Conservation (phyloP, 2,888 invertebrate species). For the Hecatera dysodea region DNA sequence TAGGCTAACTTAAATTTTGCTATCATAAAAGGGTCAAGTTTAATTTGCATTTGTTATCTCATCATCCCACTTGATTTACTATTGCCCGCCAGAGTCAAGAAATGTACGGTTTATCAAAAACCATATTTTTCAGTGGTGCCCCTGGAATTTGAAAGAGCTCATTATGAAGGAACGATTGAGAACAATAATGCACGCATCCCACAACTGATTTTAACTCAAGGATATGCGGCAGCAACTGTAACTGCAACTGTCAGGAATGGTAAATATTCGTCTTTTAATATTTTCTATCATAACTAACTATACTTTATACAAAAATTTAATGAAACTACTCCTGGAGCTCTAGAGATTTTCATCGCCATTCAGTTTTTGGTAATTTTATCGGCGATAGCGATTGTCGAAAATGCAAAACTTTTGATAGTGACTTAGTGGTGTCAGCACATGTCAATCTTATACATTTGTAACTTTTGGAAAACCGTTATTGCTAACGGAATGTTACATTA, state of each 20-base stretch:
- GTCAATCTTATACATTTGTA: too few relatives aligned
- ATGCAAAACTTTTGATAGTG: too few relatives aligned
- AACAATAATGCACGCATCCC: slow-evolving; percentile 71
- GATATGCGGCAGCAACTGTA: slow-evolving; percentile 70
- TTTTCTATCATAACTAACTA: neutral
- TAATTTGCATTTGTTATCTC: neutral
- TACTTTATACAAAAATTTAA: neutral
- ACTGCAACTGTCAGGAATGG: slow-evolving; percentile 69
- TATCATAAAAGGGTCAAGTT: neutral
- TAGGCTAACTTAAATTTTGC: neutral
- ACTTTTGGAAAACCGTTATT: too few relatives aligned
- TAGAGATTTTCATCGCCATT: too few relatives aligned
- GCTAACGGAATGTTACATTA: too few relatives aligned
- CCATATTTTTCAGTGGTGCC: slow-evolving; percentile 69
- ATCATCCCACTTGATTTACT: neutral
- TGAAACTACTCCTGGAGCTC: neutral
- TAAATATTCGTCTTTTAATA: slow-evolving; percentile 51
- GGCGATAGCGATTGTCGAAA: too few relatives aligned
- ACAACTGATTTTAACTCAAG: slow-evolving; percentile 73
- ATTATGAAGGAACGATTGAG: slow-evolving; percentile 77
- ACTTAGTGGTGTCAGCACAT: too few relatives aligned
- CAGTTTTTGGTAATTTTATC: too few relatives aligned
- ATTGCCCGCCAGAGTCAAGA: neutral
- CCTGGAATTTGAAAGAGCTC: slow-evolving; percentile 75
- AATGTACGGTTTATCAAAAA: slow-evolving; percentile 4